Evolutionary conservation across 2,113 vertebrate genomes (phyloP), one percentile per base, ranked within the genome.

Genomic region (Triplophysa dalaica): DNA sequence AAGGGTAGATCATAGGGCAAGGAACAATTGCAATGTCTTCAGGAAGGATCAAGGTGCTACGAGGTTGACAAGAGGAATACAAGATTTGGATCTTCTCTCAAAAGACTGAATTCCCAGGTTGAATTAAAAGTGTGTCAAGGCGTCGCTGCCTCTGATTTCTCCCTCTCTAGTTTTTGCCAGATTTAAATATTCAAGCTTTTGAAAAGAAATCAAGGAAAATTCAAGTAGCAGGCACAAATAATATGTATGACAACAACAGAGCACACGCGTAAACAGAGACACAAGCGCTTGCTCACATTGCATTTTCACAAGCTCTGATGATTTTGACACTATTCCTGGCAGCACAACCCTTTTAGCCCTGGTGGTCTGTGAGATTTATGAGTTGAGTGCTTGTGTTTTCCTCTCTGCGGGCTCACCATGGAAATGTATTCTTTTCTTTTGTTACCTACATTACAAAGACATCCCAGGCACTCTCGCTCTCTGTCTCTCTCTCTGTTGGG

Each of bases 101-200:
- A 8, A 22, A 24, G 72, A 54, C 26, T 12, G 29, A 68, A 81
- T 75, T 76, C 74, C 72, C 79, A 50, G 60, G 64, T 22, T 22
- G 56, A 85, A 75, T 81, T 70, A 77, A 84, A 91, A 91, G 86
- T 89, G 88, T 89, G 91, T 90, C 90, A 92, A 81, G 86, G 88
- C 86, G 87, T 88, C 87, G 89, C 86, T 89, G 88, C 87, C 85
- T 86, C n/a, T 21, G 16, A 64, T 75, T 21, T 74, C 17, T 24
- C 61, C 8, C 3, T 50, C 24, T 41, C 43, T 66, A 17, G 21
- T 66, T n/a, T 69, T 79, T 8, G 12, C 21, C 54, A 62, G 5
- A 29, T 79, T 61, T 22, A 22, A 11, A 63, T 70, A 52, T 43
- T 68, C 33, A 3, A 58, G 54, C 77, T 79, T 62, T 79, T 38